Base-by-base conservation (phyloP, 2,797 vertebrate species). In the Psittacula derbiana region DNA sequence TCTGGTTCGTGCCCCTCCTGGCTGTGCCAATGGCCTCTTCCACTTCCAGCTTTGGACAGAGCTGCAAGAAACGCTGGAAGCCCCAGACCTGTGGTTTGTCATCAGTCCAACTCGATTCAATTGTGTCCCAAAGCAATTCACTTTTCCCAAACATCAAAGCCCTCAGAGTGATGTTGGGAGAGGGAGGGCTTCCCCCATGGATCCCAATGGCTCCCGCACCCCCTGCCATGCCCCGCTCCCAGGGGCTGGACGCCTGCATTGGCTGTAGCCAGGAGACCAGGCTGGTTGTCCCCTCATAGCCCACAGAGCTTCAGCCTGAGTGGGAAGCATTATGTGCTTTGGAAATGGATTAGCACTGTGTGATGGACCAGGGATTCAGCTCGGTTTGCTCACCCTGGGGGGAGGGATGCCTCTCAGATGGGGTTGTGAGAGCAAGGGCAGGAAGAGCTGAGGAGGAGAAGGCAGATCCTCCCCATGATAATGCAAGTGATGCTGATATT, bases 41-140 rank as follows among this genome's bases (percentile, higher is more conserved):
- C 78, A 58, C 67, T 87, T 94, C 75, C 92, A 94, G 92, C 55
- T 80, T 85, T 83, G 93, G 52, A 71, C 2, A 1, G 61, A 91
- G 55, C 70, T 90, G 78, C 53, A 87, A 83, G 90, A 91, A 83
- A 69, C 0, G 11, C 61, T 90, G 90, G 25, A 64, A 92, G 41
- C 49, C 70, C 65, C 87, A 90, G 80, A 65, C 89, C 87, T 82
- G 78, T 19, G 79, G 73, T 88, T 84, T 74, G 85, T 91, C 94
- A 89, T 82, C 81, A 70, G 87, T 80, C 79, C 79, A 73, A 66
- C 60, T 89, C 67, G 52, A 85, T 92, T 80, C 76, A 67, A 74
- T 8, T 82, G 85, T 1, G 7, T 67, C 84, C 64, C 81, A 95
- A 93, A 91, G 71, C 44, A 24, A 85, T 82, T 95, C 36, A 52